Percentiles rank a stretch among this genome's conserved stretches.
Conservation (phyloP, 30 jellyfish, hydroid and myxozoan genomes). For the Euphysa ruthae region DNA sequence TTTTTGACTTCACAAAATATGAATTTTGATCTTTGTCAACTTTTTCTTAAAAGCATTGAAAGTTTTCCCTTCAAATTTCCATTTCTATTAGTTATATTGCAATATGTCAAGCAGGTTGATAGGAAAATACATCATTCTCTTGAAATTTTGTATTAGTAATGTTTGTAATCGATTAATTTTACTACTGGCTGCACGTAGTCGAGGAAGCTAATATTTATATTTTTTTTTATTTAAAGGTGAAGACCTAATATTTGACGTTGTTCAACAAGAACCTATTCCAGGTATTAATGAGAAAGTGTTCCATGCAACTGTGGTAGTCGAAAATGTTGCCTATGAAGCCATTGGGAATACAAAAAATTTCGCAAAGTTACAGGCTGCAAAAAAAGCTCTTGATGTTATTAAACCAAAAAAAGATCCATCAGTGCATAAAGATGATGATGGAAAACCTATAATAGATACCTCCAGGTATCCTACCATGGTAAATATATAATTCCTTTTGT, state of each 20-base stretch:
- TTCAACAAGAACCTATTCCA: slow-evolving; percentile 18
- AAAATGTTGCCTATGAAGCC: slow-evolving; percentile 52
- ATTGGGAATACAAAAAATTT: slow-evolving; percentile 17
- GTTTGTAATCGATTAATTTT: no score
- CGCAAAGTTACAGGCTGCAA: slow-evolving; percentile 62
- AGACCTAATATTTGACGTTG: slow-evolving; percentile 5
- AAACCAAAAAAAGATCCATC: slow-evolving; percentile 12
- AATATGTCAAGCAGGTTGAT: background rate
- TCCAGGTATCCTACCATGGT: slow-evolving; percentile 1
- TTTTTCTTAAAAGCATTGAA: no score
- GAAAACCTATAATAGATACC: slow-evolving; percentile 6
- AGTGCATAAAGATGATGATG: slow-evolving; percentile 18
- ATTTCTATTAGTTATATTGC: background rate
- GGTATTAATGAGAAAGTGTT: slow-evolving; percentile 19
- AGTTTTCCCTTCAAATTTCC: background rate
- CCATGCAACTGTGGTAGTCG: slow-evolving; percentile 41
- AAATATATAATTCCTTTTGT: no score
- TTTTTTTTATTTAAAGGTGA: background rate
- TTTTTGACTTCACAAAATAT: no score
- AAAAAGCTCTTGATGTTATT: slow-evolving; percentile 44
- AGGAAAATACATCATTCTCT: no score
- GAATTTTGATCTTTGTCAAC: no score
- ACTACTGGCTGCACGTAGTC: background rate
- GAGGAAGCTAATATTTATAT: background rate
- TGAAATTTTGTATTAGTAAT: no score